Evolutionary conservation across 1,140 invertebrate genomes (phyloP).

Genomic region (Drosophila kanapiae): DNA sequence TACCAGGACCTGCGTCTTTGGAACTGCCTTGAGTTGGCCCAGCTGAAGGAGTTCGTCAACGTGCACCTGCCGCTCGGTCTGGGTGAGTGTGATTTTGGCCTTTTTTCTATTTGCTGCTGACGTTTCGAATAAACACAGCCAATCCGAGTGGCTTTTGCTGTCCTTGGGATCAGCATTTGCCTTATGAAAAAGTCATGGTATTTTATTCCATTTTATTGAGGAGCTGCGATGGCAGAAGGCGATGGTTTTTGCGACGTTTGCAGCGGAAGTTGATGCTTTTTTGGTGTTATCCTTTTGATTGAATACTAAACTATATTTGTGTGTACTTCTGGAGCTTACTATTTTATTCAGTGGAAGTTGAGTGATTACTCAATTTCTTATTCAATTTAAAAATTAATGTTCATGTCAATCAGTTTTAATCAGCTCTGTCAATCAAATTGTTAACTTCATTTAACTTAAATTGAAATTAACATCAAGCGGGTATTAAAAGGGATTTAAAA

Average conservation of each 20-base stretch:
- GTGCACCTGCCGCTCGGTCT: constrained; percentile 87
- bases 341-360: background rate
- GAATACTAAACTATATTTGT: constrained; percentile 15
- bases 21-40: constrained; percentile 87
- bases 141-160: constrained; percentile 31
- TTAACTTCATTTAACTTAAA: background rate
- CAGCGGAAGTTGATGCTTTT: constrained; percentile 58
- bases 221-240: background rate
- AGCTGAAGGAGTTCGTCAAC: constrained; percentile 91
- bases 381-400: background rate
- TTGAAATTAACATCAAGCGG: background rate
- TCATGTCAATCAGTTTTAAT: constrained; percentile 2
- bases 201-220: constrained; percentile 38
- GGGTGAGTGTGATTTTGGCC: constrained; percentile 86
- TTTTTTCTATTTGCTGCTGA: constrained; percentile 1
- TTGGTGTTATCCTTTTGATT: constrained; percentile 61
- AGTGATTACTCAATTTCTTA: background rate
- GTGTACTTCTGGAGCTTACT: background rate
- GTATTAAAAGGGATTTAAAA: background rate
- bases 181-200: constrained; percentile 73
- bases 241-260: background rate
- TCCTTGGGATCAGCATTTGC: constrained; percentile 37
- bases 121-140: constrained; percentile 33
- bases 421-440: constrained; percentile 1
- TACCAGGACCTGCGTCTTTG: constrained; percentile 92